Conservation (phyloP, 2,113 vertebrate species). For the Notarius quadriscutis region DNA sequence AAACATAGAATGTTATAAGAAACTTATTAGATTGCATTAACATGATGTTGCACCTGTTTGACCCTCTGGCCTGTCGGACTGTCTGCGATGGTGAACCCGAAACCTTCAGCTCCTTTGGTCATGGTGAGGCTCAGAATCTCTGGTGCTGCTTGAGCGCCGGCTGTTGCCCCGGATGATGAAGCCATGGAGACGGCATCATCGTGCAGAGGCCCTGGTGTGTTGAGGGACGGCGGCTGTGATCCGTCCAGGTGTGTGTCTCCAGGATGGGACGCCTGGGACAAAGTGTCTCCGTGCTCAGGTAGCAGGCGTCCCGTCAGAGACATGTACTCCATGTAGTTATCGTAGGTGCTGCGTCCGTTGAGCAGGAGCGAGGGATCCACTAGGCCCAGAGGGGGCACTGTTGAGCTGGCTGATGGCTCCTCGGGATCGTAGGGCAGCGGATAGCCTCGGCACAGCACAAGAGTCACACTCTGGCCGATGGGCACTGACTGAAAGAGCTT, state of each 20-base stretch:
- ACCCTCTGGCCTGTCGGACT: constrained; percentile 97
- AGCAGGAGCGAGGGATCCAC: constrained; percentile 91
- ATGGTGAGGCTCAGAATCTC: constrained; percentile 98
- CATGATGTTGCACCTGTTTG: constrained; percentile 77
- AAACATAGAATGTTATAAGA: neutral
- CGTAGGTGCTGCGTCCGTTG: constrained; percentile 94
- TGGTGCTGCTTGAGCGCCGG: constrained; percentile 61
- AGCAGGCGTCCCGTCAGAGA: constrained; percentile 94
- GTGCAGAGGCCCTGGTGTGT: constrained; percentile 76
- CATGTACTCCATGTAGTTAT: constrained; percentile 98
- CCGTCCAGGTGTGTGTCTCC: constrained; percentile 92
- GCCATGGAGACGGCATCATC: constrained; percentile 96
- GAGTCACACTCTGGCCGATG: constrained; percentile 95
- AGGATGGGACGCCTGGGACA: constrained; percentile 82
- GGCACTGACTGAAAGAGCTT: constrained; percentile 99
- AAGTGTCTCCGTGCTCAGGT: constrained; percentile 84
- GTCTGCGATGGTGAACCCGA: constrained; percentile 98
- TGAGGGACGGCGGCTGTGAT: constrained; percentile 84
- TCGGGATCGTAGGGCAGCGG: constrained; percentile 97
- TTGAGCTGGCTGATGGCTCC: constrained; percentile 83
- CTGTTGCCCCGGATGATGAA: constrained; percentile 89
- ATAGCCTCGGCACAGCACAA: constrained; percentile 97
- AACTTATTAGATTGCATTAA: neutral
- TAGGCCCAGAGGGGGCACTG: constrained; percentile 90
- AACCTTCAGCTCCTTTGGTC: constrained; percentile 97